phyloP scores from a whole-genome alignment of 2,113 vertebrate genomes.

The Spermophilus dauricus region DNA sequence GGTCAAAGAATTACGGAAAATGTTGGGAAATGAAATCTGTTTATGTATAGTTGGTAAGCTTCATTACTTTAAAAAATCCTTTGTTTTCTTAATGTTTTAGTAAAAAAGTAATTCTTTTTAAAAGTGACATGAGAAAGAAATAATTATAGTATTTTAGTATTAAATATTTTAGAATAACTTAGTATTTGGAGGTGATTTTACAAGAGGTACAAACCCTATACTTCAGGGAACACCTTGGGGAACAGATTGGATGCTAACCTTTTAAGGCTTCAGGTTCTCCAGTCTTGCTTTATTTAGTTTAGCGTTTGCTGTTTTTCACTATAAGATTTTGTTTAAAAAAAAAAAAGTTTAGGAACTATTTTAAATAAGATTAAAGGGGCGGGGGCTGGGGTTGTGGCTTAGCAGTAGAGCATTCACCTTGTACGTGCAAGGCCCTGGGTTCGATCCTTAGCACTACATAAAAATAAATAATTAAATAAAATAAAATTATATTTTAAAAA shows the following conservation, averaged over 20 bases:
- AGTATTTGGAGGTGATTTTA: slow-evolving; percentile 20
- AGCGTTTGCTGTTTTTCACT: slow-evolving; percentile 4
- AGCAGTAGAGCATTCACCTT: too few species aligned
- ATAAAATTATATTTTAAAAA: too few species aligned
- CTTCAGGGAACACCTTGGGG: neutral
- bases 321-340: neutral
- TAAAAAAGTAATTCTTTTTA: slow-evolving; percentile 47
- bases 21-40: slow-evolving; percentile 99
- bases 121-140: slow-evolving; percentile 40
- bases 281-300: slow-evolving; percentile 50
- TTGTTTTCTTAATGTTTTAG: slow-evolving; percentile 56
- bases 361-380: neutral
- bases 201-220: neutral
- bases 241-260: neutral
- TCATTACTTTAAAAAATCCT: neutral
- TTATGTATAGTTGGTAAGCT: slow-evolving; percentile 99
- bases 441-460: too few species aligned
- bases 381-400: too few species aligned
- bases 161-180: slow-evolving; percentile 49
- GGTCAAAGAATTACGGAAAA: slow-evolving; percentile 99
- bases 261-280: neutral
- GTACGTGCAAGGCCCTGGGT: too few species aligned
- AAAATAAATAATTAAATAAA: too few species aligned
- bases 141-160: neutral
- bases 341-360: neutral